These are phyloP conservation scores for Schizaphis graminum DNA, from an alignment of 2,888 invertebrate species.

Conservation along the genomic window DNA sequence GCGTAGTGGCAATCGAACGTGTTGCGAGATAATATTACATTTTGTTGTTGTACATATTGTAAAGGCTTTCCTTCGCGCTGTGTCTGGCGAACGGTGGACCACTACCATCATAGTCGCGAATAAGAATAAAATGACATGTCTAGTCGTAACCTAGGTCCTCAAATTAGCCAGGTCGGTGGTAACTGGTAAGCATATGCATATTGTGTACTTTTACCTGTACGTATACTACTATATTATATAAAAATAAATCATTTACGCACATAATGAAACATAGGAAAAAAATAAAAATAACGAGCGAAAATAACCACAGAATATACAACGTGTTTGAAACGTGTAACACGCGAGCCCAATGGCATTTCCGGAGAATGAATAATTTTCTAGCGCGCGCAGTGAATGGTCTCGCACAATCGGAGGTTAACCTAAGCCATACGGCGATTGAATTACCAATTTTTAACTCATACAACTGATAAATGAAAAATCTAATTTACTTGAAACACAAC, in stretches of 20 bases:
- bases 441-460: neutral
- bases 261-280: conserved; percentile 40
- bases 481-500: neutral
- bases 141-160: neutral
- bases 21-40: conserved; percentile 1
- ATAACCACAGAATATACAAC: conserved; percentile 6
- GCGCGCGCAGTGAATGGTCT: neutral
- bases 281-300: conserved; percentile 11
- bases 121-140: neutral
- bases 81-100: neutral
- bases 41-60: neutral
- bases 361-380: conserved; percentile 46
- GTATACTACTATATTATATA: neutral
- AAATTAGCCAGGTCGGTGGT: conserved; percentile 35
- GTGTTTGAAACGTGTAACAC: conserved; percentile 13
- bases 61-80: neutral
- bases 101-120: neutral
- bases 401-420: neutral
- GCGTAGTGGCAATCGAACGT: neutral
- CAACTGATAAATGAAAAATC: neutral
- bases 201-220: neutral
- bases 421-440: neutral
- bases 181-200: neutral
- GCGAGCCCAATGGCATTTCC: conserved; percentile 59
- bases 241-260: neutral